Percentiles rank a stretch among this genome's conserved stretches.
Conservation (phyloP, 2,888 invertebrate genomes). For the Heliconius aoede region DNA sequence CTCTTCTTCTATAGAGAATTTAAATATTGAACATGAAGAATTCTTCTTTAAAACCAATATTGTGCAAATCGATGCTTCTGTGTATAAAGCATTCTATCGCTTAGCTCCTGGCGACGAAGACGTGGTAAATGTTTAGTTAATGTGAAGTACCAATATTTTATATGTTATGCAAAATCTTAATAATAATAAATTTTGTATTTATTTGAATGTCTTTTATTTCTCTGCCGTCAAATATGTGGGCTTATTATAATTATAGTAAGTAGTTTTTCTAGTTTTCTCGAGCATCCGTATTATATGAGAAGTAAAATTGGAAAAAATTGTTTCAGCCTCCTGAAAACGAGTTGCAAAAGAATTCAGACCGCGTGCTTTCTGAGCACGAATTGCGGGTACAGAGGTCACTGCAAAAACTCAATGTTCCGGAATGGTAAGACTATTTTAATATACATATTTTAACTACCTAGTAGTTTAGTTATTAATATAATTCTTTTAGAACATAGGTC, state of each 20-base stretch:
- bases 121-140: slow-evolving; percentile 62
- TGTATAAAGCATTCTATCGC: slow-evolving; percentile 63
- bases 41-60: slow-evolving; percentile 47
- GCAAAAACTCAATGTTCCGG: slow-evolving; percentile 96
- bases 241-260: slow-evolving; percentile 23
- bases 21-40: slow-evolving; percentile 54
- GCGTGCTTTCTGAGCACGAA: slow-evolving; percentile 96
- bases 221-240: neutral
- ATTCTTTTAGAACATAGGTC: neutral
- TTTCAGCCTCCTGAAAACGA: slow-evolving; percentile 97
- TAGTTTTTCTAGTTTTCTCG: slow-evolving; percentile 10
- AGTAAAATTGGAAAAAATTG: slow-evolving; percentile 48
- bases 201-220: slow-evolving; percentile 6
- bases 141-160: slow-evolving; percentile 15
- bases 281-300: slow-evolving; percentile 11
- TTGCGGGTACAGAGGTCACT: slow-evolving; percentile 95
- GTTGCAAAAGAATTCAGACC: slow-evolving; percentile 92
- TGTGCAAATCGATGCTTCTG: slow-evolving; percentile 52
- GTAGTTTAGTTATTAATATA: neutral
- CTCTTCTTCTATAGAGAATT: slow-evolving; percentile 72
- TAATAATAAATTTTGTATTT: slow-evolving; percentile 4
- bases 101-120: slow-evolving; percentile 65
- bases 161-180: neutral
- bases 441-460: neutral
- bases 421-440: slow-evolving; percentile 87